Base-by-base conservation (phyloP, 2,113 vertebrate genomes). In the Silurus meridionalis region DNA sequence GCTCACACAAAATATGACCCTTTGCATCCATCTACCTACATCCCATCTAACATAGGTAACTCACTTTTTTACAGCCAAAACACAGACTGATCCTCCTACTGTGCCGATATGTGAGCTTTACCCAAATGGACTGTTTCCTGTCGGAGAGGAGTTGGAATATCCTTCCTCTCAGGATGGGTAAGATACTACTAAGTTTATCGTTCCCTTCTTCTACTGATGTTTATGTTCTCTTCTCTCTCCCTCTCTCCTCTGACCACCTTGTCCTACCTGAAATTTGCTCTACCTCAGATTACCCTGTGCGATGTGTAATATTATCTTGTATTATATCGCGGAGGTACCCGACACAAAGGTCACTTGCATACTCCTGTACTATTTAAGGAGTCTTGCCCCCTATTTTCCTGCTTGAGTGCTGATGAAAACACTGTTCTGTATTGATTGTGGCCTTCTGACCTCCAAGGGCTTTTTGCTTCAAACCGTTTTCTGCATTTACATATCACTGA, bases 141-240 rank as follows among this genome's bases (percentile, higher is more conserved):
- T 97, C 92, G 98, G 98, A 91, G 96, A 99, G 93, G 97, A 99
- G 91, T 98, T 97, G 87, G 97, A 99, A 93, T 99, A 99, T 91
- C 97, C 98, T 91, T 93, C 96, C 90, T 95, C 96, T 63, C 98
- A 98, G 95, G 97, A 99, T 94, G 98, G 98, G 97, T 99, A 94
- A 86, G 94, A 95, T 94, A 92, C 86, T 14, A n/a, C 53, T 11
- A 21, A 55, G 55, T 46, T 69, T 80, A 8, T 58, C 17, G 1
- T 37, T 67, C 3, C 23, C 15, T 7, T 19, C 37, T 55, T 66
- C 23, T 53, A 15, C 58, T 69, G 50, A 67, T 8, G 23, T 71
- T 58, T 2, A 19, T 25, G 53, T 61, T 48, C 71, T 61, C 21
- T 69, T 23, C 81, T 58, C 48, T 46, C 25, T 67, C 46, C 25